These are phyloP conservation scores for Tridacna gigas DNA, from an alignment of 2,888 invertebrate genomes.

Conservation along the genomic window DNA sequence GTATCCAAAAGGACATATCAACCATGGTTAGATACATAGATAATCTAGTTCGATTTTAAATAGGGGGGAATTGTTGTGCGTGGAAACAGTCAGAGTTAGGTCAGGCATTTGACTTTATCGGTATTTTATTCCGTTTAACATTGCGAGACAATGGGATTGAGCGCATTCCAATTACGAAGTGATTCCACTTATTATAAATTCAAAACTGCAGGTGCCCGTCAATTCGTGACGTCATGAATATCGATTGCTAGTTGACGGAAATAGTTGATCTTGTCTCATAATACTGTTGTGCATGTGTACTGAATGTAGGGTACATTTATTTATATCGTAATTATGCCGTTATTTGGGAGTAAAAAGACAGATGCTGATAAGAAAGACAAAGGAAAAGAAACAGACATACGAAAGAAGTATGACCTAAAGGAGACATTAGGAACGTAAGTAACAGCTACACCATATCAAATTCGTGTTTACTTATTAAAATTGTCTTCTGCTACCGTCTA, in stretches of 20 bases:
- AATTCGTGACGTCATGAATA: slow-evolving; percentile 70
- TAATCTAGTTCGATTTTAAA: no score
- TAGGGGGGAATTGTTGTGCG: not conserved
- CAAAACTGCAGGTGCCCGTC: slow-evolving; percentile 62
- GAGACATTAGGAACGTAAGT: slow-evolving; percentile 81
- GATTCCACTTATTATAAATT: slow-evolving; percentile 21
- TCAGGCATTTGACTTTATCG: not conserved
- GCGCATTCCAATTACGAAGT: slow-evolving; percentile 21
- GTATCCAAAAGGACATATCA: no score
- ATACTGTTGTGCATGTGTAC: slow-evolving; percentile 34
- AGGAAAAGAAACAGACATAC: slow-evolving; percentile 75
- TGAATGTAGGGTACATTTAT: slow-evolving; percentile 30
- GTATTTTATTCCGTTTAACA: not conserved
- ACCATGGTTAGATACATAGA: no score
- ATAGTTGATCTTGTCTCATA: slow-evolving; percentile 21
- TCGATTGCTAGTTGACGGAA: slow-evolving; percentile 62
- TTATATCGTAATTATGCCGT: slow-evolving; percentile 70
- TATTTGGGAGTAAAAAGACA: slow-evolving; percentile 78
- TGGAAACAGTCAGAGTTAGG: not conserved
- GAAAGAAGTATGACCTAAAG: slow-evolving; percentile 79
- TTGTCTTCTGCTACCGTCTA: not conserved
- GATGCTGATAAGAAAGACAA: slow-evolving; percentile 75
- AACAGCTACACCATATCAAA: slow-evolving; percentile 20
- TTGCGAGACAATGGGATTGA: not conserved
- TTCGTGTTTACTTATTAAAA: slow-evolving; percentile 20